A percentile compares a stretch with the other conserved stretches of the same genome.
These are phyloP conservation scores for Epirrhoe tristata DNA, from an alignment of 2,888 invertebrate genomes.

Conservation along the genomic window DNA sequence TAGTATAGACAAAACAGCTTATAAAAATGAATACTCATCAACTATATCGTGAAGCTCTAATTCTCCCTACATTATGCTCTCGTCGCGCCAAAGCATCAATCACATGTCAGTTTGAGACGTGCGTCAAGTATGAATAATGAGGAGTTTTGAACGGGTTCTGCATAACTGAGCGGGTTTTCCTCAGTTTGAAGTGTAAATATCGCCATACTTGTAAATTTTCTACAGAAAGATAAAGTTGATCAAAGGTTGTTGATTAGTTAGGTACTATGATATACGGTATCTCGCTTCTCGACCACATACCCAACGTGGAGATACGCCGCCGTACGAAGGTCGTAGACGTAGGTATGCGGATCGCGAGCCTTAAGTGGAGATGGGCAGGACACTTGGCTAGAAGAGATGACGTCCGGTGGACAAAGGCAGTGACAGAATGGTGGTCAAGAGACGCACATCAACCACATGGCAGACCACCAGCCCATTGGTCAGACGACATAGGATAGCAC, in stretches of 20 bases:
- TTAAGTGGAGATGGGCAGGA: too few species aligned
- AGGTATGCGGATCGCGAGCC: too few species aligned
- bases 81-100: slow-evolving; percentile 65
- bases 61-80: slow-evolving; percentile 64
- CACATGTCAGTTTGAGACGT: slow-evolving; percentile 49
- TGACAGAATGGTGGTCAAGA: too few species aligned
- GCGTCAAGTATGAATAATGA: slow-evolving; percentile 42
- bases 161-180: slow-evolving; percentile 32
- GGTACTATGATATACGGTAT: too few species aligned
- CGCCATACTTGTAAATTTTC: slow-evolving; percentile 5
- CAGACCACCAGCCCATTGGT: too few species aligned
- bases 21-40: slow-evolving; percentile 40
- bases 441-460: too few species aligned
- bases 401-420: too few species aligned
- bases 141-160: slow-evolving; percentile 45
- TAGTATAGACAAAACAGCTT: not conserved
- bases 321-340: too few species aligned
- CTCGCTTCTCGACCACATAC: too few species aligned
- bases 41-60: slow-evolving; percentile 55
- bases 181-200: slow-evolving; percentile 17
- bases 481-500: too few species aligned
- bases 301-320: too few species aligned
- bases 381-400: too few species aligned
- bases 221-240: not conserved
- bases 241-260: not conserved